Evolutionary conservation across 2,888 invertebrate genomes (phyloP).

Genomic region (Lottia scabra): DNA sequence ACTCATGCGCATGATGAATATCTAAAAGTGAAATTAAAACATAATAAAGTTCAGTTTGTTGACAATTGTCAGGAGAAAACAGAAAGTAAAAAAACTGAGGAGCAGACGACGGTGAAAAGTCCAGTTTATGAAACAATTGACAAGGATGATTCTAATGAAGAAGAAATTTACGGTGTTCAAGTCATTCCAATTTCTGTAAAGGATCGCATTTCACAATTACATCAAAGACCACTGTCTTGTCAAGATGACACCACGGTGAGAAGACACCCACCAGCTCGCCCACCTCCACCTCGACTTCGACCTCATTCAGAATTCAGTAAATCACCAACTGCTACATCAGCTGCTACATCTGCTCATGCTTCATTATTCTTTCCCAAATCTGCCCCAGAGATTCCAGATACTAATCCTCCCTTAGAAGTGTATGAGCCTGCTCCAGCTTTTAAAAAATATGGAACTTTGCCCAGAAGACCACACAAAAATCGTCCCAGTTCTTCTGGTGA

Average conservation of each 20-base stretch:
- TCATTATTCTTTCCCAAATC: not conserved
- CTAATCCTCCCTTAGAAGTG: not conserved
- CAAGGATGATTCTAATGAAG: not conserved
- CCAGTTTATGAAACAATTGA: not conserved
- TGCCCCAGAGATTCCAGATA: not conserved
- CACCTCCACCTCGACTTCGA: conserved; percentile 30
- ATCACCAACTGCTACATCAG: not conserved
- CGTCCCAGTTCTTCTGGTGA: conserved; percentile 5
- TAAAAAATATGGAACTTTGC: not conserved
- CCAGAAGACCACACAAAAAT: not conserved
- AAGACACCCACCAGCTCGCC: conserved; percentile 28
- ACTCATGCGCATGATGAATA: conserved; percentile 60
- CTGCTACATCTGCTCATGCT: not conserved
- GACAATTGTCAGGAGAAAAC: not conserved
- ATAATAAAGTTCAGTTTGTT: conserved; percentile 13
- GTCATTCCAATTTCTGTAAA: not conserved
- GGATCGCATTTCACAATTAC: conserved; percentile 17
- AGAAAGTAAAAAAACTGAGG: not conserved
- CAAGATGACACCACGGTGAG: conserved; percentile 13
- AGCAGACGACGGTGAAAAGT: not conserved
- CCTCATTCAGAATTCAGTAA: conserved; percentile 22
- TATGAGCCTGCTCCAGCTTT: not conserved
- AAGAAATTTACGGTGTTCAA: conserved; percentile 8
- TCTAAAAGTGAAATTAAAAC: conserved; percentile 41
- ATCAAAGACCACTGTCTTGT: conserved; percentile 9